These are phyloP conservation scores for Noctua comes DNA, from an alignment of 2,888 invertebrate species.

Conservation along the genomic window DNA sequence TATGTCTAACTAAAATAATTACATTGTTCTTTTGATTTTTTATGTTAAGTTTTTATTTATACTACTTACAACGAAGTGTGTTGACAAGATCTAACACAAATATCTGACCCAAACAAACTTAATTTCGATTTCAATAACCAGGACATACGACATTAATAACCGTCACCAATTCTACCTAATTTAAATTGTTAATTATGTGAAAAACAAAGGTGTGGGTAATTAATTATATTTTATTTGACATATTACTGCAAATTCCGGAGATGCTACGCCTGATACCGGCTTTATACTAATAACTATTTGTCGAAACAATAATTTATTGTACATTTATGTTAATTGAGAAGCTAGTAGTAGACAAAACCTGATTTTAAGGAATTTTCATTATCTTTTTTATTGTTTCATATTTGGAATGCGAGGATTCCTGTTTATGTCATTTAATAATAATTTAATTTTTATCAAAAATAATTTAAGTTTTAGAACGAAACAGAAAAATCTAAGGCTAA, in stretches of 20 bases:
- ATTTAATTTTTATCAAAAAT: constrained; percentile 49
- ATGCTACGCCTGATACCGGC: constrained; percentile 74
- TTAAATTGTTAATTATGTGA: constrained; percentile 60
- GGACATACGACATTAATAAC: constrained; percentile 46
- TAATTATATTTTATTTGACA: constrained; percentile 78
- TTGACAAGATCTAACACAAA: constrained; percentile 4
- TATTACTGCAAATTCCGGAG: constrained; percentile 79
- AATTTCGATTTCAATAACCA: constrained; percentile 44
- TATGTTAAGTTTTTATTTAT: neutral
- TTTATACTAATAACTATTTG: constrained; percentile 86
- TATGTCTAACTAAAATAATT: neutral
- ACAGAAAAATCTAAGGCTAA: neutral
- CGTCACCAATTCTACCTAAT: constrained; percentile 40
- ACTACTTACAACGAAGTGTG: neutral
- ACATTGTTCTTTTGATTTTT: neutral
- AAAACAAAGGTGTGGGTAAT: constrained; percentile 76
- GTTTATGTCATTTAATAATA: constrained; percentile 55
- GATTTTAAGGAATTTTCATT: constrained; percentile 87
- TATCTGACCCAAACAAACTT: constrained; percentile 21
- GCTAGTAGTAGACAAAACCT: constrained; percentile 82
- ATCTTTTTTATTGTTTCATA: constrained; percentile 85
- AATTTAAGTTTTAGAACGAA: constrained; percentile 18
- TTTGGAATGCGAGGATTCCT: constrained; percentile 73
- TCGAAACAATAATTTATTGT: constrained; percentile 86
- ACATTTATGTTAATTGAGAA: constrained; percentile 83